phyloP scores from a whole-genome alignment of 2,113 vertebrate species.

The Callospermophilus lateralis region DNA sequence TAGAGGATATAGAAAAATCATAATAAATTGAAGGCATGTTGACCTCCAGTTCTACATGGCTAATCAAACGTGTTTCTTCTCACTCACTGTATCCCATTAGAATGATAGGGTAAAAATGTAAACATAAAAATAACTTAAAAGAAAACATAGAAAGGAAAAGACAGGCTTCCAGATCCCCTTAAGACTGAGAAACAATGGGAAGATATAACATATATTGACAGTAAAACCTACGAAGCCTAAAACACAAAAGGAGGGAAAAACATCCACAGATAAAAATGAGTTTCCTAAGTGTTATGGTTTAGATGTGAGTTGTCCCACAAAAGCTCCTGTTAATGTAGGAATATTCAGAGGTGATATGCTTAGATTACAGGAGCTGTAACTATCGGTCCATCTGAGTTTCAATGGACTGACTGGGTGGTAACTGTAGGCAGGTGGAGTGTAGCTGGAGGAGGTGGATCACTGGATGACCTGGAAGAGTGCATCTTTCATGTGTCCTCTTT shows the following conservation, averaged over 20 bases:
- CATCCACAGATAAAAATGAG: background rate
- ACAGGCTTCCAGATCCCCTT: background rate
- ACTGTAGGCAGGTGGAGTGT: too few relatives aligned
- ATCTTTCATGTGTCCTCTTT: too few relatives aligned
- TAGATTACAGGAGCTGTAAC: too few relatives aligned
- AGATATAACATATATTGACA: background rate
- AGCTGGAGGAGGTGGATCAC: too few relatives aligned
- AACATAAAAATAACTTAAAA: slow-evolving; percentile 10
- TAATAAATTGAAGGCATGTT: background rate
- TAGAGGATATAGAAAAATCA: background rate
- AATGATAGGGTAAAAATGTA: background rate
- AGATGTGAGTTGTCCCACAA: too few relatives aligned
- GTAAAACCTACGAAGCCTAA: background rate
- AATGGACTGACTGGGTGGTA: too few relatives aligned
- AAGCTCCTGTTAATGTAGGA: too few relatives aligned
- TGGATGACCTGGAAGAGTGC: too few relatives aligned
- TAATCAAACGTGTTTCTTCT: background rate
- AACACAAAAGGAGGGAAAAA: background rate
- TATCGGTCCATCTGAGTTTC: too few relatives aligned
- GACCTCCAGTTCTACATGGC: background rate
- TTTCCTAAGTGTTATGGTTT: too few relatives aligned
- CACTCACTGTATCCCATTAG: background rate
- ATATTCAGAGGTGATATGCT: too few relatives aligned
- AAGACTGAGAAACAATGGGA: background rate
- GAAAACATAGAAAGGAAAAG: background rate